These are phyloP conservation scores for Samia ricini DNA, from an alignment of 1,140 invertebrate species.

Conservation along the genomic window DNA sequence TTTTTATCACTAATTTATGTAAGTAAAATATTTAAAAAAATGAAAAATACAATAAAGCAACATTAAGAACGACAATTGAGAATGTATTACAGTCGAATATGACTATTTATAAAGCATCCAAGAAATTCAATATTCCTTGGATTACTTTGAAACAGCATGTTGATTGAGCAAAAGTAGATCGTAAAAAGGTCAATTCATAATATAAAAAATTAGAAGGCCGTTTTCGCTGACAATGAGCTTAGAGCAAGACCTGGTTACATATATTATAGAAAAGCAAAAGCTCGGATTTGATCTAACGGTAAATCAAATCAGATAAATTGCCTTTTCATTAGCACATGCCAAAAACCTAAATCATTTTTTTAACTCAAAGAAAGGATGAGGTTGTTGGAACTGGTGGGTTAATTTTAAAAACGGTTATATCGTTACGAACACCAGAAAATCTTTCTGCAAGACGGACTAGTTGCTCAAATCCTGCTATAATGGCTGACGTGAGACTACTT, in stretches of 20 bases:
- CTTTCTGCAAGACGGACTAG: neutral
- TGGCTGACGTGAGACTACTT: neutral
- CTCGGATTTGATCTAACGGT: neutral
- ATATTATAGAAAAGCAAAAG: slow-evolving; percentile 1
- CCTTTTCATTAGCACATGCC: neutral
- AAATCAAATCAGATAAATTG: slow-evolving; percentile 2
- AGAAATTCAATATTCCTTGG: neutral
- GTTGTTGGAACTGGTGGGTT: slow-evolving; percentile 1
- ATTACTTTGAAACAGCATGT: neutral
- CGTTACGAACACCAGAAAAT: slow-evolving; percentile 4
- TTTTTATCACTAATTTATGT: no score
- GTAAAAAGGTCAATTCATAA: neutral
- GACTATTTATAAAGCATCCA: neutral
- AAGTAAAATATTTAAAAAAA: no score
- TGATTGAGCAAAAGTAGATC: neutral
- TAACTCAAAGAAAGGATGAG: neutral
- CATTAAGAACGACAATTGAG: no score
- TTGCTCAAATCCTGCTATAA: neutral
- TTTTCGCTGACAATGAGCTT: neutral
- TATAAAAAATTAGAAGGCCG: neutral
- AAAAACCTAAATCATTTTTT: neutral
- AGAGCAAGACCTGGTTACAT: neutral
- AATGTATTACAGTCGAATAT: no score
- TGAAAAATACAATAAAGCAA: no score
- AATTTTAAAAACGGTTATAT: slow-evolving; percentile 1